These are phyloP conservation scores for Leptinotarsa undecemlineata DNA, from an alignment of 1,140 invertebrate genomes.

Conservation along the genomic window DNA sequence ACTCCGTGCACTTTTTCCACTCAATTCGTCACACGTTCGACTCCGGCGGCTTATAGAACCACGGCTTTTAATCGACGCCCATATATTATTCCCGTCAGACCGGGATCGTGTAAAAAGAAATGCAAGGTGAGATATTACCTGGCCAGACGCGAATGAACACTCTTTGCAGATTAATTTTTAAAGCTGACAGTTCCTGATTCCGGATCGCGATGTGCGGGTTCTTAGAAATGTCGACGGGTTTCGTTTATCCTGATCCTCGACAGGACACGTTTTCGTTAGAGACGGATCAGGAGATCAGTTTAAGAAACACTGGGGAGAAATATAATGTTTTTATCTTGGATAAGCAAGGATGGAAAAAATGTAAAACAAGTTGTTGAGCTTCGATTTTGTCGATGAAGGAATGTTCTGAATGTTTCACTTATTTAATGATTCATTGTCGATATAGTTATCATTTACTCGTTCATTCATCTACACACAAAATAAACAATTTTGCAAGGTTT, in stretches of 20 bases:
- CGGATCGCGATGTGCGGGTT: neutral
- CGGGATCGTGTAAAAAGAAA: neutral
- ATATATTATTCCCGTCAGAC: neutral
- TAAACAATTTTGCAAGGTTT: too few relatives aligned
- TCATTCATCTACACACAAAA: too few relatives aligned
- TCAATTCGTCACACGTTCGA: slow-evolving; percentile 3
- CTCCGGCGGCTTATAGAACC: neutral
- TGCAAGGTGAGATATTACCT: neutral
- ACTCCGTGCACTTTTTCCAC: neutral
- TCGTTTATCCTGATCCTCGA: neutral
- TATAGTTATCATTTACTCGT: too few relatives aligned
- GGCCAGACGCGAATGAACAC: neutral
- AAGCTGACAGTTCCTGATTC: neutral
- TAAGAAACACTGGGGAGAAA: neutral
- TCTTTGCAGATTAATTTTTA: slow-evolving; percentile 3
- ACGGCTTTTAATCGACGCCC: neutral
- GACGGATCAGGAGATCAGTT: neutral
- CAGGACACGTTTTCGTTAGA: neutral
- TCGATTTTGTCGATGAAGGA: too few relatives aligned
- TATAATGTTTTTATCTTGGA: too few relatives aligned
- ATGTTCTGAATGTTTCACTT: too few relatives aligned
- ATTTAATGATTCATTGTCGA: too few relatives aligned
- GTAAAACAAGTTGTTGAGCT: too few relatives aligned
- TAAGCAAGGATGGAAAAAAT: too few relatives aligned
- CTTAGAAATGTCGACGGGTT: neutral